Evolutionary conservation across 2,113 vertebrate species (phyloP).

Genomic region (Chunga burmeisteri): DNA sequence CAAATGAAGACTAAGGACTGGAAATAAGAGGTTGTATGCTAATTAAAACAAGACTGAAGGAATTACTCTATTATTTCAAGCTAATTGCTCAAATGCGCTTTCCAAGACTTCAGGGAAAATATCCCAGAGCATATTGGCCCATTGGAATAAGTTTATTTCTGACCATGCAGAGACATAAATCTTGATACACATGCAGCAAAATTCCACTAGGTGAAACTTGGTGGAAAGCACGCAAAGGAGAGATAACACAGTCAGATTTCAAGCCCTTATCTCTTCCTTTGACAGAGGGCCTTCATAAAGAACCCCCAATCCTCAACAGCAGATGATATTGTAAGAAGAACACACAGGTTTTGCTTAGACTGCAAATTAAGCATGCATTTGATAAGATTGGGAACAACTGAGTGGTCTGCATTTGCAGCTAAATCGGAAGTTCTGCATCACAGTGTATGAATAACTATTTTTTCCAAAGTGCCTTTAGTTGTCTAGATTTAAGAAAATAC

Average conservation of each 20-base stretch:
- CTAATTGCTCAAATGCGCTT: background rate
- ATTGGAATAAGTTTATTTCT: background rate
- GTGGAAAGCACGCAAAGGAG: background rate
- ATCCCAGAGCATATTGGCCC: background rate
- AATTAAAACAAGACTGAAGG: background rate
- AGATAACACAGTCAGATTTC: background rate
- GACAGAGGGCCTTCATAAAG: background rate
- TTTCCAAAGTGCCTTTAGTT: background rate
- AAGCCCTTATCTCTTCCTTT: background rate
- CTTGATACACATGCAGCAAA: background rate
- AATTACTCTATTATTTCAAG: background rate
- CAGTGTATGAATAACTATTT: background rate
- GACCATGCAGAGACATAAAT: background rate
- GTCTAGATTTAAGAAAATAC: background rate
- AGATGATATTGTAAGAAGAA: background rate
- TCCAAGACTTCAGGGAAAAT: background rate
- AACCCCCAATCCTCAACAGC: fast-evolving
- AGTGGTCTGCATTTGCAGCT: background rate
- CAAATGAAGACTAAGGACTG: background rate
- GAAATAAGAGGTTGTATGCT: background rate
- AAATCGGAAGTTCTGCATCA: background rate
- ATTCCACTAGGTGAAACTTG: background rate
- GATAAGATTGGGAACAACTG: background rate
- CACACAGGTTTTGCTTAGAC: background rate
- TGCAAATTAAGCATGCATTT: background rate